phyloP scores from a whole-genome alignment of 1,140 invertebrate species.

The Atta colombica region DNA sequence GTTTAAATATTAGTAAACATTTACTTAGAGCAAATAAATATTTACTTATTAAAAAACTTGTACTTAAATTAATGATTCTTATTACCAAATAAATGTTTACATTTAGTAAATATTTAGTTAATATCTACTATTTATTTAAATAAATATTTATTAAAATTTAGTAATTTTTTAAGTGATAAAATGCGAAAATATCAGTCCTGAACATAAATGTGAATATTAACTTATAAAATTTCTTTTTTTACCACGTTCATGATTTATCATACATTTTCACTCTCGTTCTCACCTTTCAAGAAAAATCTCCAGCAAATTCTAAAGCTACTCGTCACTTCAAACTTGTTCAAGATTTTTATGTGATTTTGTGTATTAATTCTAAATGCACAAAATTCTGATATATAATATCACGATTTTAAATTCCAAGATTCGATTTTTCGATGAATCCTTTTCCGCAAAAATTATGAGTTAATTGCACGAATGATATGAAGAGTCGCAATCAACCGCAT shows the following conservation, averaged over 20 bases:
- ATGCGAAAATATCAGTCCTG: neutral
- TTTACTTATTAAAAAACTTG: too few species aligned
- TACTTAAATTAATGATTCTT: too few species aligned
- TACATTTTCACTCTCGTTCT: conserved; percentile 31
- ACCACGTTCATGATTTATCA: neutral
- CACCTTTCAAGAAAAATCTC: conserved; percentile 14
- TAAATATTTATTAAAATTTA: too few species aligned
- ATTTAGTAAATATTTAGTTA: too few species aligned
- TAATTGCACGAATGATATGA: neutral
- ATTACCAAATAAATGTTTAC: too few species aligned
- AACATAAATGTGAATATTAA: neutral
- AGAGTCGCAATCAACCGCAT: neutral
- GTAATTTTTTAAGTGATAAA: neutral
- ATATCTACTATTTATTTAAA: too few species aligned
- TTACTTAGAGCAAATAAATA: too few species aligned
- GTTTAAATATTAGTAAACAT: too few species aligned
- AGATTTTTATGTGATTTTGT: neutral
- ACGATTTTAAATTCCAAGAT: neutral
- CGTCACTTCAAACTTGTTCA: neutral
- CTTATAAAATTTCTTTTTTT: neutral
- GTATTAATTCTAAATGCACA: neutral
- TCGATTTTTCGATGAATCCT: neutral
- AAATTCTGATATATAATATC: neutral
- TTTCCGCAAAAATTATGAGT: neutral
- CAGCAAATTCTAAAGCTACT: neutral